phyloP scores from a whole-genome alignment of 2,888 invertebrate species.

The Liopterus haemorrhoidalis region DNA sequence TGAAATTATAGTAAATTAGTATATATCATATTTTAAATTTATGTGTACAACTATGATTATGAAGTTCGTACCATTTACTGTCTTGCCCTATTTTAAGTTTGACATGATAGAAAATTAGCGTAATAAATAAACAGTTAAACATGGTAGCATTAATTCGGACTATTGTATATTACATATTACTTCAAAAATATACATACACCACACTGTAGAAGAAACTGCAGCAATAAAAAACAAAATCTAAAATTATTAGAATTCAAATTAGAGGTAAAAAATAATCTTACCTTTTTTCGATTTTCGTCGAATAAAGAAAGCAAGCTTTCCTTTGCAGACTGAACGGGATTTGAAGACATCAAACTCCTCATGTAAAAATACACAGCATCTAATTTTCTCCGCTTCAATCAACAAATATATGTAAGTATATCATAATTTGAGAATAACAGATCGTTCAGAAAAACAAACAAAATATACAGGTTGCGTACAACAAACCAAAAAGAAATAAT shows the following conservation, averaged over 20 bases:
- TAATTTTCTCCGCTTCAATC: slow-evolving; percentile 76
- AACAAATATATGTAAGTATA: slow-evolving; percentile 27
- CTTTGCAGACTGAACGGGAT: slow-evolving; percentile 86
- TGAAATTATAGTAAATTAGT: too few species aligned
- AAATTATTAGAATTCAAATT: slow-evolving; percentile 22
- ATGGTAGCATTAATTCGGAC: too few species aligned
- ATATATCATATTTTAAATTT: too few species aligned
- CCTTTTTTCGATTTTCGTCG: slow-evolving; percentile 90
- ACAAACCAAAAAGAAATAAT: slow-evolving; percentile 10
- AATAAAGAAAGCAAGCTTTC: slow-evolving; percentile 83
- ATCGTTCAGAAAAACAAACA: slow-evolving; percentile 12
- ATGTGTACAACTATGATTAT: too few species aligned
- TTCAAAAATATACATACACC: slow-evolving; percentile 44
- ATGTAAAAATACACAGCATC: slow-evolving; percentile 97
- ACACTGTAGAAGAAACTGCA: slow-evolving; percentile 55
- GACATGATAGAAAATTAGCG: too few species aligned
- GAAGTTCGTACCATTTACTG: too few species aligned
- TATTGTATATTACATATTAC: too few species aligned
- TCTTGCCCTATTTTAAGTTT: too few species aligned
- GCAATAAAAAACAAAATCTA: slow-evolving; percentile 40
- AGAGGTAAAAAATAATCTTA: slow-evolving; percentile 39
- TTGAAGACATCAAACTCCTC: slow-evolving; percentile 89
- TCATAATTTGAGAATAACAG: slow-evolving; percentile 2
- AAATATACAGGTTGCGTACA: slow-evolving; percentile 8
- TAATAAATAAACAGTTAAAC: too few species aligned